These are phyloP conservation scores for Dioctria rufipes DNA, from an alignment of 2,888 invertebrate species.

Conservation along the genomic window DNA sequence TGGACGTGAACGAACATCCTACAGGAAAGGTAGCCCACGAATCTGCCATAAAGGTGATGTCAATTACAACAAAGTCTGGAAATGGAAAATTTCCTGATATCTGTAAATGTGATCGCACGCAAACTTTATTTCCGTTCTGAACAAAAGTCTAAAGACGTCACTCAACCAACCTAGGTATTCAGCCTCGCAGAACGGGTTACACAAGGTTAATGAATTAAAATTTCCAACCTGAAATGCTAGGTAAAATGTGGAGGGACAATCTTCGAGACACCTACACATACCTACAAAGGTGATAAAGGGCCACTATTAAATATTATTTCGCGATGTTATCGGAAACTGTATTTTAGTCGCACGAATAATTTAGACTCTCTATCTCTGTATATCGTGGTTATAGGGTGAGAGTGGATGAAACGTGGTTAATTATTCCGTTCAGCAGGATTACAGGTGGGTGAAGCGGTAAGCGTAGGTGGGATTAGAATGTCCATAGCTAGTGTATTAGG, in stretches of 20 bases:
- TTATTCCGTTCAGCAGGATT: not conserved
- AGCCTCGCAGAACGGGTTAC: not conserved
- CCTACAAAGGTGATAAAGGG: not conserved
- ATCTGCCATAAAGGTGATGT: slow-evolving; percentile 30
- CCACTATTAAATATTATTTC: slow-evolving; percentile 14
- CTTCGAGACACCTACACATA: no score
- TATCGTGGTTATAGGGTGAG: not conserved
- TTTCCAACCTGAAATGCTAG: not conserved
- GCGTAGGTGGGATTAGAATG: slow-evolving; percentile 1
- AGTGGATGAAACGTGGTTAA: not conserved
- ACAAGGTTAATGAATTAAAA: slow-evolving; percentile 4
- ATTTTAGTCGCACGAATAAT: slow-evolving; percentile 18
- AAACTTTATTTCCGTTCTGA: slow-evolving; percentile 45
- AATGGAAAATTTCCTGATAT: slow-evolving; percentile 51
- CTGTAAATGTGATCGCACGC: slow-evolving; percentile 44
- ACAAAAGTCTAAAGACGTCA: slow-evolving; percentile 24
- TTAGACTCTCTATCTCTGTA: no score
- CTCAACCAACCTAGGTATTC: not conserved
- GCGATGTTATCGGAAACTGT: slow-evolving; percentile 13
- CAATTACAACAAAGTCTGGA: slow-evolving; percentile 49
- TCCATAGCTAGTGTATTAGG: not conserved
- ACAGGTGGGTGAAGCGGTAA: not conserved
- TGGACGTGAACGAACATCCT: not conserved
- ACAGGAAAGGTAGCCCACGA: not conserved
- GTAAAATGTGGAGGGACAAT: not conserved